Evolutionary conservation across 2,113 vertebrate species (phyloP), one percentile per base, ranked within the genome.

Genomic region (Phrynocephalus versicolor): DNA sequence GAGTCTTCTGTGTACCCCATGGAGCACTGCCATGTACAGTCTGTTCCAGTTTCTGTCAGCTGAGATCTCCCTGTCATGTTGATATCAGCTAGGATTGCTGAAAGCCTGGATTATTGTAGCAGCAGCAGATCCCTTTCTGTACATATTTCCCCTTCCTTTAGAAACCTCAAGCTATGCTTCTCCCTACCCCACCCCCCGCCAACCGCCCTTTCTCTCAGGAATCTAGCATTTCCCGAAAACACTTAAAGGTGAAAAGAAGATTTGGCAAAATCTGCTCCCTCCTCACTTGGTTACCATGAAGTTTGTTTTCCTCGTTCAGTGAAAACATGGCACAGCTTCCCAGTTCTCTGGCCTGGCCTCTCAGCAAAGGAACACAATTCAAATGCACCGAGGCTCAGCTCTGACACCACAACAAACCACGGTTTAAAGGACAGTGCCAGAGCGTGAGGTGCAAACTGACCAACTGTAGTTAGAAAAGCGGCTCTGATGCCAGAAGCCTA

Each of bases 201-300:
- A n/a, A n/a, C n/a, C 84, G 69, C 0, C 2, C 0, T 25, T 58
- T 85, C 87, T 88, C 86, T 71, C 79, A 35, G 69, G 81, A 83
- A 88, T 76, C 76, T 84, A 92, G 87, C 80, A 57, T 74, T 79
- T 77, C 81, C 83, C 84, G 82, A 70, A 58, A 87, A 62, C 0
- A 0, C 0, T 0, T 9, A 51, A 82, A 51, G 45, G 45, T 51
- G 35, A 45, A 41, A n/a, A 71, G 45, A 65, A 39, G 15, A 65
- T 30, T 62, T 79, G 41, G 67, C 86, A 71, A 79, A 35, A 37
- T 27, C 10, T 1, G 25, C 37, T 69, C 62, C 14, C 60, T 70
- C 62, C 30, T 86, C 45, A 64, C 60, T 81, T 37, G 41, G 1
- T 16, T 72, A 35, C 69, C 58, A 57, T 5, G 23, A 82, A 72